Evolutionary conservation across 2,888 invertebrate genomes (phyloP).

Genomic region (Willowsia nigromaculata): DNA sequence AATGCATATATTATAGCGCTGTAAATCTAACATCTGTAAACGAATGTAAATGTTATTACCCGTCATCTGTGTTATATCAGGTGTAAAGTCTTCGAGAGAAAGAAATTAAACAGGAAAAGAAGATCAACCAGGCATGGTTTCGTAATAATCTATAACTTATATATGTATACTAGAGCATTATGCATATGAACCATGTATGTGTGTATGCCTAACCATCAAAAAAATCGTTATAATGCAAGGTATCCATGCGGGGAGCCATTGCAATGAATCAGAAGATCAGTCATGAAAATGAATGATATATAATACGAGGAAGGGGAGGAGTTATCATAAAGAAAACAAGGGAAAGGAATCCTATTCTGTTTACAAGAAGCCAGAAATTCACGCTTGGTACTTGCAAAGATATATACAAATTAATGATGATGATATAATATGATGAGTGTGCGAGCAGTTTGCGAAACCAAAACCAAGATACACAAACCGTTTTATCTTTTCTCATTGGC

Average conservation of each 20-base stretch:
- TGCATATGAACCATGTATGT: background rate
- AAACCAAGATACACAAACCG: background rate
- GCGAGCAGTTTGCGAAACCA: constrained; percentile 3
- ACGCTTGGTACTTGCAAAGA: background rate
- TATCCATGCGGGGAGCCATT: constrained; percentile 3
- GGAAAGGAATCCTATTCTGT: background rate
- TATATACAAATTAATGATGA: background rate
- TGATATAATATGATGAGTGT: background rate
- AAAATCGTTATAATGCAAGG: background rate
- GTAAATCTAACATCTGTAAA: constrained; percentile 67
- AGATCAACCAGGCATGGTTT: constrained; percentile 31
- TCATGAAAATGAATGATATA: constrained; percentile 2
- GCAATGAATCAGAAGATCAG: constrained; percentile 25
- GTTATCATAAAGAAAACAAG: background rate
- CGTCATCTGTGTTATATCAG: constrained; percentile 72
- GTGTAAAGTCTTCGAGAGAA: constrained; percentile 55
- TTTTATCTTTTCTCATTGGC: constrained; percentile 37
- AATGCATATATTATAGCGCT: background rate
- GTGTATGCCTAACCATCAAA: constrained; percentile 17
- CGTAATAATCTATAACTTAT: constrained; percentile 3
- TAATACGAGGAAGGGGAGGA: background rate
- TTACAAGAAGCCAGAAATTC: background rate
- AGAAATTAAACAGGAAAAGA: constrained; percentile 68
- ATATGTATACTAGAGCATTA: background rate
- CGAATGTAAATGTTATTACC: constrained; percentile 70